Conservation (phyloP, 1,140 invertebrate genomes). For the Andrena cerasifolii region DNA sequence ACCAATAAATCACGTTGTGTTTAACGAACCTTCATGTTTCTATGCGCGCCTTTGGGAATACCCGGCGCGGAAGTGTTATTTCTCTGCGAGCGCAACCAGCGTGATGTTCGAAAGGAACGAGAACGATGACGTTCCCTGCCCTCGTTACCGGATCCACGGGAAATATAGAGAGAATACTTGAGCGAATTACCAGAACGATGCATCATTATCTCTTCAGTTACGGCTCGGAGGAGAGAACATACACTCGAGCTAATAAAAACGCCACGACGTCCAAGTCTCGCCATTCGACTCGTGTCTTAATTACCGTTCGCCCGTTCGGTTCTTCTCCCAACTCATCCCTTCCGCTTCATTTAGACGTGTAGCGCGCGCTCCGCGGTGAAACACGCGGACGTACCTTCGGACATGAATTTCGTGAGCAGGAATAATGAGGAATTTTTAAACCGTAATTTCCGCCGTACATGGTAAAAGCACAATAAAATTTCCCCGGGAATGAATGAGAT, state of each 20-base stretch:
- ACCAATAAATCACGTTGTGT: slow-evolving; percentile 66
- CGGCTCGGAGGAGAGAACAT: not conserved
- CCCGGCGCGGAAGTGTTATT: slow-evolving; percentile 34
- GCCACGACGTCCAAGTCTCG: not conserved
- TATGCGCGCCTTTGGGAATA: slow-evolving; percentile 61
- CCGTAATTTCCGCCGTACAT: too few species aligned
- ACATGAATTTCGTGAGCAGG: too few species aligned
- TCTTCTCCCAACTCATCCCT: not conserved
- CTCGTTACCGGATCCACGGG: slow-evolving; percentile 24
- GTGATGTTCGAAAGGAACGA: slow-evolving; percentile 28
- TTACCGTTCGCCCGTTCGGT: not conserved
- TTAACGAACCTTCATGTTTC: slow-evolving; percentile 67
- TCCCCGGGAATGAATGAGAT: not conserved
- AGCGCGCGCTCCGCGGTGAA: too few species aligned
- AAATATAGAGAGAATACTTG: not conserved
- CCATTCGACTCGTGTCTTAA: not conserved
- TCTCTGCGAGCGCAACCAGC: slow-evolving; percentile 19
- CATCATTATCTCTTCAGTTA: slow-evolving; percentile 8
- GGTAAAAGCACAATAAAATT: not conserved
- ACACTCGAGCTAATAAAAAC: slow-evolving; percentile 1
- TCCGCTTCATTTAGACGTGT: too few species aligned
- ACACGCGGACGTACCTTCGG: too few species aligned
- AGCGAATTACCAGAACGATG: slow-evolving; percentile 5
- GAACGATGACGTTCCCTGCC: slow-evolving; percentile 27
- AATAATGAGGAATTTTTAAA: too few species aligned